Evolutionary conservation across 1,140 invertebrate genomes (phyloP), one percentile per base, ranked within the genome.

Genomic region (Prorops nasuta): DNA sequence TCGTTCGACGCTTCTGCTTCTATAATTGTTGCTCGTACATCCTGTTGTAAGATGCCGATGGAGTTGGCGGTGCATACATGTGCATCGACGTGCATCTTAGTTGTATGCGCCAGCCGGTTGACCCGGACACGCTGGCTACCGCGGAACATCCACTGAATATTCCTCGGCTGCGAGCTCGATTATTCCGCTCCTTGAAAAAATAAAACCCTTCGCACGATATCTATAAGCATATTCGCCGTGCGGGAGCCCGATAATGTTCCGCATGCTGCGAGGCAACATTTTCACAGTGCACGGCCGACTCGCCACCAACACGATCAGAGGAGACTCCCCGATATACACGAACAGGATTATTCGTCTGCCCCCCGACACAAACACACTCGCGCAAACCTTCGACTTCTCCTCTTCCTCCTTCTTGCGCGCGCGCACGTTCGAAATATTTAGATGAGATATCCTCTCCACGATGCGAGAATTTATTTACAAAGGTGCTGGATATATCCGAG

Each of bases 121-220:
- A 64, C 49, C 56, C 61, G 60, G 61, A 60, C 56, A 57, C 32
- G 46, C 43, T 45, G 35, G 49, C 59, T 62, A 62, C 58, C 47
- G 54, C 46, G 48, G 39, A 49, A 41, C 43, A 48, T 54, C 39
- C 15, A 24, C 21, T 40, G 34, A 36, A 37, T 32, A 42, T 55
- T 43, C 40, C 44, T 44, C 43, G 20, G 38, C 9, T 42, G 40
- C 40, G 43, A 37, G 24, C 22, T 49, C 37, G 45, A 49, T 42
- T 51, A 40, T 14, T 12, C 44, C 24, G 19, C 24, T 18, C 32
- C 12, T 28, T 22, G 3, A 17, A 22, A 18, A 34, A 51, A 32
- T 49, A 37, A 45, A 46, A 48, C 22, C 12, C 43, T 20, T n/a
- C n/a, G 16, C 17, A 31, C 44, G 40, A 28, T 52, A 40, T 46